These are phyloP conservation scores for Pangasianodon hypophthalmus DNA, from an alignment of 2,113 vertebrate genomes.

Conservation along the genomic window DNA sequence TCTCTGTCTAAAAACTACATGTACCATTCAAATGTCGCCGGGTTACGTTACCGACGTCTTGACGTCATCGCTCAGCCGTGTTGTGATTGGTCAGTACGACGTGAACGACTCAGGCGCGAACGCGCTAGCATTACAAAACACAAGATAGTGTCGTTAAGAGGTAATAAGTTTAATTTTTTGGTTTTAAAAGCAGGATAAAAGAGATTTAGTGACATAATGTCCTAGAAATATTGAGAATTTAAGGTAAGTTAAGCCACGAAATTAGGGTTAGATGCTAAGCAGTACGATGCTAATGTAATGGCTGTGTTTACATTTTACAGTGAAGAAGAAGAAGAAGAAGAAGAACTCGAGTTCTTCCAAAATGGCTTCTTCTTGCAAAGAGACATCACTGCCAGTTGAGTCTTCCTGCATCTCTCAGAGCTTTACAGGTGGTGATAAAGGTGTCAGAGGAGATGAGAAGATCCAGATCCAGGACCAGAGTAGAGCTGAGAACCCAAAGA, in stretches of 20 bases:
- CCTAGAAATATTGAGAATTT: background rate
- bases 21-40: background rate
- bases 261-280: no score
- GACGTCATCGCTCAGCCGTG: background rate
- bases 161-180: background rate
- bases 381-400: background rate
- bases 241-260: background rate
- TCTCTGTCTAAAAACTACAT: background rate
- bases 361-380: background rate
- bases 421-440: background rate
- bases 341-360: background rate
- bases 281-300: background rate
- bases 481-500: background rate
- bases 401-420: background rate
- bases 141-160: no score
- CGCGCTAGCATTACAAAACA: background rate
- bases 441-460: background rate
- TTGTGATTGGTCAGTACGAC: constrained; percentile 4
- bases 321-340: background rate
- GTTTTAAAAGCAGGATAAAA: background rate
- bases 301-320: background rate
- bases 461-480: background rate
- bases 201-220: background rate
- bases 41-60: background rate
- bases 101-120: background rate